These are phyloP conservation scores for Gorsachius magnificus DNA, from an alignment of 2,797 vertebrate species.

Conservation along the genomic window DNA sequence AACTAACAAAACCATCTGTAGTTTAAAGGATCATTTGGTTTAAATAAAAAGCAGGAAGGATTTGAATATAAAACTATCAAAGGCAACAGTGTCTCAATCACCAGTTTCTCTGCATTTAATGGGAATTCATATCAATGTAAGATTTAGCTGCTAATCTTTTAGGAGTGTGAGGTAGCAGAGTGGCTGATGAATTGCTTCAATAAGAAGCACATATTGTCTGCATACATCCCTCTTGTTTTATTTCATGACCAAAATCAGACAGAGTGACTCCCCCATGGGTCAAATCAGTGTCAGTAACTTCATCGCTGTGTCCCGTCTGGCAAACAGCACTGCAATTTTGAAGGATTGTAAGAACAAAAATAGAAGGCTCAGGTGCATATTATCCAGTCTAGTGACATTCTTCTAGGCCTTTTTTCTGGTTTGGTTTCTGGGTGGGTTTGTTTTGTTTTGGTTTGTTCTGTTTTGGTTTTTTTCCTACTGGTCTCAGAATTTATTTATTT, in stretches of 20 bases:
- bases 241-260: background rate
- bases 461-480: background rate
- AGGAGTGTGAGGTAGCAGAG: background rate
- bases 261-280: background rate
- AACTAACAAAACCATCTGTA: background rate
- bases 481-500: background rate
- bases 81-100: background rate
- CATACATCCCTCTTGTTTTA: background rate
- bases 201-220: background rate
- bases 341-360: background rate
- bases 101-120: background rate
- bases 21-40: background rate
- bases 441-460: too few relatives aligned
- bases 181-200: background rate
- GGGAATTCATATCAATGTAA: background rate
- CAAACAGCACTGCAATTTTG: background rate
- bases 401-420: background rate
- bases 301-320: background rate
- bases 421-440: background rate
- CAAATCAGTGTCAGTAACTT: background rate
- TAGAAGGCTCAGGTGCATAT: background rate
- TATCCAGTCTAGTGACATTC: background rate
- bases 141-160: background rate
- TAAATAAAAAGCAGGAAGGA: conserved; percentile 9
- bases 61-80: background rate